These are phyloP conservation scores for Aethes cnicana DNA, from an alignment of 2,888 invertebrate species.

Conservation along the genomic window DNA sequence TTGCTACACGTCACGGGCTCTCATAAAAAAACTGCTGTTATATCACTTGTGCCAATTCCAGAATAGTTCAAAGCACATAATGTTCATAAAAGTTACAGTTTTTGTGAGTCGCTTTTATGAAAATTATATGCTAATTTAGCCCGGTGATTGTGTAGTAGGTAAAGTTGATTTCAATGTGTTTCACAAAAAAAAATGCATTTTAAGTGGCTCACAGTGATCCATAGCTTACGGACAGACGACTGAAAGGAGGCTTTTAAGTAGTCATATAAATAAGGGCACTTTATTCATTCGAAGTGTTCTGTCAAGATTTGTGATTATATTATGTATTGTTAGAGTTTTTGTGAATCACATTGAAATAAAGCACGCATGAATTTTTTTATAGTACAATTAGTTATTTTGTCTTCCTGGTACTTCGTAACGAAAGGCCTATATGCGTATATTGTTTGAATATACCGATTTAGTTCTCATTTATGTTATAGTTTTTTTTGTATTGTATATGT, in stretches of 20 bases:
- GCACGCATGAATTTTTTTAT: conserved; percentile 14
- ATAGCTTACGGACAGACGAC: not conserved
- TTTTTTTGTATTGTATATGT: conserved; percentile 39
- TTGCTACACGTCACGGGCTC: not conserved
- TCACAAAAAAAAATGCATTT: conserved; percentile 12
- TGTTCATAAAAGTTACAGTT: no score
- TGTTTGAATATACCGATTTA: conserved; percentile 42
- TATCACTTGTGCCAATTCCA: not conserved
- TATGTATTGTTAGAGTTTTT: not conserved
- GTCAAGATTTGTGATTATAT: conserved; percentile 1
- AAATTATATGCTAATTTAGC: no score
- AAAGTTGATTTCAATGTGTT: not conserved
- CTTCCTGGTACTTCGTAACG: conserved; percentile 47
- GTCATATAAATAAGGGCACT: not conserved
- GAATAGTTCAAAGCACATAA: no score
- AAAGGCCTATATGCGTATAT: conserved; percentile 46
- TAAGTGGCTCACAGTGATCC: not conserved
- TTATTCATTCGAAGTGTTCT: conserved; percentile 3
- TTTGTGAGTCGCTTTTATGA: no score
- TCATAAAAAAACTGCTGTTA: no score
- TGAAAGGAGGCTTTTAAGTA: not conserved
- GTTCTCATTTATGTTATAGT: conserved; percentile 46
- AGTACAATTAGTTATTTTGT: conserved; percentile 44
- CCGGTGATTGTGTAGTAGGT: no score
- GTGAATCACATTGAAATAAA: conserved; percentile 8